Base-by-base conservation (phyloP, 2,113 vertebrate species). In the Oenanthe oenanthe region DNA sequence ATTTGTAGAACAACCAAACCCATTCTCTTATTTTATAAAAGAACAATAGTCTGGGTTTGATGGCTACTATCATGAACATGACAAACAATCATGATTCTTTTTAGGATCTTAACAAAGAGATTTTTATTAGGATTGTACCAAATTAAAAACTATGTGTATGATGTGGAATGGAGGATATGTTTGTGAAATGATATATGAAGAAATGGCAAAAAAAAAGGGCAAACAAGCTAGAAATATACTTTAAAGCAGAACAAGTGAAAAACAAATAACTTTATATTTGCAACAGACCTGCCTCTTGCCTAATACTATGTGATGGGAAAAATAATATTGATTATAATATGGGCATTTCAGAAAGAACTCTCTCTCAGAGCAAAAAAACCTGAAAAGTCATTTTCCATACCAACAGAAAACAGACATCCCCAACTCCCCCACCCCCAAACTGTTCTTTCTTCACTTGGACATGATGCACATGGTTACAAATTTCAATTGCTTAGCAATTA, bases 1-100 rank as follows among this genome's bases (percentile, higher is more conserved):
- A 50, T 58, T 17, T 56, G 38, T 1, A 24, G 4, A 61, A 42
- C 15, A 60, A 79, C 17, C 5, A 53, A 73, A 68, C 7, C 28
- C 17, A 58, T 58, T 73, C 16, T 43, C 29, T 56, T 12, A 31
- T 43, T 85, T 92, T 68, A 76, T 65, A 66, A 31, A 79, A 79
- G 17, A 75, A 18, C 21, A 83, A 53, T 17, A 78, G 18, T 38
- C 84, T 92, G 67, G 45, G 40, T 95, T 95, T 73, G 34, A 75
- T 83, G 45, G 31, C 61, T 36, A 25, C 28, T 80, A 25, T 54
- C 21, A 36, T 12, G 11, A 77, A 62, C 12, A 25, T 17, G 13
- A 84, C 51, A 71, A 87, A 61, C 2, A 36, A 72, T 6, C 4
- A 31, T 21, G 11, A 73, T 32, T 68, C 13, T 47, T 89, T 77